Base-by-base conservation (phyloP, 2,113 vertebrate species). In the Alectura lathami region DNA sequence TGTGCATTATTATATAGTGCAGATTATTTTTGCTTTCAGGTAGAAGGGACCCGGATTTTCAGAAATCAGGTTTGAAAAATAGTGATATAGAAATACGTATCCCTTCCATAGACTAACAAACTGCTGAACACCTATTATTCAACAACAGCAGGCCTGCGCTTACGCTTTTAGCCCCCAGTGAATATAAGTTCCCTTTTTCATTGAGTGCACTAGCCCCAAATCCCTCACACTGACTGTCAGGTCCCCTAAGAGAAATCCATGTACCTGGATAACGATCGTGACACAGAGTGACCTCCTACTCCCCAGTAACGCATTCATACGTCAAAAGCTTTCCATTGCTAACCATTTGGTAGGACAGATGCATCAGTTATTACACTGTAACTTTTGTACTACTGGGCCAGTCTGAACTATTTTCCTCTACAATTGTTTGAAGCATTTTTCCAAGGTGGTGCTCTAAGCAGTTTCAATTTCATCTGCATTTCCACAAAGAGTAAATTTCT, bases 11-110 rank as follows among this genome's bases (percentile, higher is more conserved):
- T n/a, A n/a, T n/a, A n/a, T n/a, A n/a, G n/a, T n/a, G n/a, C n/a
- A n/a, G n/a, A n/a, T n/a, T n/a, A n/a, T n/a, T n/a, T n/a, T n/a
- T n/a, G n/a, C n/a, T n/a, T n/a, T n/a, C n/a, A n/a, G n/a, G n/a
- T n/a, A n/a, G n/a, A n/a, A n/a, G n/a, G n/a, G n/a, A n/a, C n/a
- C n/a, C n/a, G n/a, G n/a, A 70, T 56, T 70, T 89, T 75, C 54
- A 62, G 32, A 62, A 85, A 62, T 4, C 8, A 34, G 11, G 47
- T 69, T 86, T 80, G 51, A 9, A 36, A 77, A 86, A 38, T 7
- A 23, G 9, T 1, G 0, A 30, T 64, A 36, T 0, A 78, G 26
- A 69, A 74, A 76, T 36, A 68, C 1, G 1, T 63, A 36, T 54
- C 0, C 40, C 40, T 83, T 32, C 6, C 29, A 68, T 7, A 63